phyloP scores from a whole-genome alignment of 2,888 invertebrate genomes.

The Artemia sinica region DNA sequence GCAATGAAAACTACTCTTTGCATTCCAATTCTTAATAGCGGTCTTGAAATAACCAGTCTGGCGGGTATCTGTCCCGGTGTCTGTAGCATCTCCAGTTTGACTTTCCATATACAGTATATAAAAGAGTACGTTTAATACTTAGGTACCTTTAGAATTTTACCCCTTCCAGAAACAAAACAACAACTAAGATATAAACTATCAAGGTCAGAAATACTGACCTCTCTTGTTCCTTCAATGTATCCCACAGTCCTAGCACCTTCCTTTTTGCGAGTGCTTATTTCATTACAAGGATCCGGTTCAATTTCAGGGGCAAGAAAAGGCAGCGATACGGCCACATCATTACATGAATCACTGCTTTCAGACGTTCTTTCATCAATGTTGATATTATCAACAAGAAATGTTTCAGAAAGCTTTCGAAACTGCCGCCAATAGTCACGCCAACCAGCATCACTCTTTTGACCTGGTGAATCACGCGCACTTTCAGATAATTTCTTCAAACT shows the following conservation, averaged over 20 bases:
- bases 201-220: not conserved
- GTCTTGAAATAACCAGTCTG: too few relatives aligned
- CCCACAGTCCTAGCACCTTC: not conserved
- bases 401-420: constrained; percentile 1
- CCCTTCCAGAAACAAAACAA: too few relatives aligned
- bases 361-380: not conserved
- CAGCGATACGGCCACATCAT: not conserved
- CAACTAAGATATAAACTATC: too few relatives aligned
- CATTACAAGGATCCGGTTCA: not conserved
- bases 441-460: constrained; percentile 1
- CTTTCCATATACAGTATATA: too few relatives aligned
- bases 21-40: too few relatives aligned
- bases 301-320: not conserved
- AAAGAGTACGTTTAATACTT: too few relatives aligned
- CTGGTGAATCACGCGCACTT: not conserved
- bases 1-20: too few relatives aligned
- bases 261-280: not conserved
- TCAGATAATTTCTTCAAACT: constrained; percentile 1
- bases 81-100: too few relatives aligned
- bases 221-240: not conserved
- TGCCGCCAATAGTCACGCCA: constrained; percentile 13
- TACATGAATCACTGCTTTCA: not conserved
- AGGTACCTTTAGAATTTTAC: too few relatives aligned
- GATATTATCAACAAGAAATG: not conserved
- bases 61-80: too few relatives aligned